A percentile compares a stretch with the other conserved stretches of the same genome.
Evolutionary conservation across 1,140 invertebrate genomes (phyloP).

Genomic region (Rhizoglyphus robini): DNA sequence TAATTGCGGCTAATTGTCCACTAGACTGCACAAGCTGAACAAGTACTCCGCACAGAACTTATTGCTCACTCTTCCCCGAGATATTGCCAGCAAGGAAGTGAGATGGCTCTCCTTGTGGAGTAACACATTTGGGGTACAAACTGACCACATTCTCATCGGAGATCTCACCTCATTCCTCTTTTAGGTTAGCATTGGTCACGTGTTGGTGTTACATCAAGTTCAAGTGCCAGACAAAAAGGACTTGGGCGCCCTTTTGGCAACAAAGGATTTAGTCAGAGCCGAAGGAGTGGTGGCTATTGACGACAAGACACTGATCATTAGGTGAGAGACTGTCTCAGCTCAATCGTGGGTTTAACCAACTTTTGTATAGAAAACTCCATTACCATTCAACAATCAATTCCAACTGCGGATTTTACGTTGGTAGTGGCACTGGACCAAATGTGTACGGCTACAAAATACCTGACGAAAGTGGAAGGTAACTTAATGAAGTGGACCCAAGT

Average conservation of each 20-base stretch:
- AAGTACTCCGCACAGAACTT: conserved; percentile 62
- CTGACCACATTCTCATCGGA: background rate
- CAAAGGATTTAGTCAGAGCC: conserved; percentile 51
- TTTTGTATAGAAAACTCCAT: conserved; percentile 44
- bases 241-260: conserved; percentile 23
- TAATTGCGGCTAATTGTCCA: conserved; percentile 23
- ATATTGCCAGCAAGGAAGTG: conserved; percentile 61
- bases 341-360: too few relatives aligned
- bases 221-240: conserved; percentile 36
- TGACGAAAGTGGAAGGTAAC: conserved; percentile 84
- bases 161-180: conserved; percentile 25
- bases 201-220: conserved; percentile 52
- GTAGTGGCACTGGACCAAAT: conserved; percentile 68
- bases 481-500: conserved; percentile 28
- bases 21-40: conserved; percentile 42
- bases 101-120: conserved; percentile 81
- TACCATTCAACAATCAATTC: conserved; percentile 50
- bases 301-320: conserved; percentile 59
- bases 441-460: conserved; percentile 64
- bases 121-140: conserved; percentile 61
- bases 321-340: background rate
- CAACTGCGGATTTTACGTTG: conserved; percentile 73
- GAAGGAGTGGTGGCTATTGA: conserved; percentile 59
- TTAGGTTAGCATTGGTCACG: conserved; percentile 60
- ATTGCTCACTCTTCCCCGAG: conserved; percentile 68